phyloP scores from a whole-genome alignment of 35 echinoderm and acorn worm genomes.

The Acanthaster planci region DNA sequence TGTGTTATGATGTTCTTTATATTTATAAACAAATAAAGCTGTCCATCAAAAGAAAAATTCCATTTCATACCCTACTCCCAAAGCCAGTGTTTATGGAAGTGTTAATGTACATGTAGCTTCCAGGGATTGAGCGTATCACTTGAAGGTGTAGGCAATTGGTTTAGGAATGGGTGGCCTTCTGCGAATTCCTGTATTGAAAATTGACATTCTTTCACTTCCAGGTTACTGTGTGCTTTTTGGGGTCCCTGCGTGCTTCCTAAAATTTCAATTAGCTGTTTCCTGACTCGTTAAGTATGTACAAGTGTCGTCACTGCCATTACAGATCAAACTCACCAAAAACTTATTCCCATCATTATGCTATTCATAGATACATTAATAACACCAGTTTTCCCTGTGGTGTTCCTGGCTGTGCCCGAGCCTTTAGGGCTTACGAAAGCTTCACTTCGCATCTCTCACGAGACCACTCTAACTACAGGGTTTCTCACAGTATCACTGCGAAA shows the following conservation, averaged over 20 bases:
- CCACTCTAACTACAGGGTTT: neutral
- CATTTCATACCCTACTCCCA: no score
- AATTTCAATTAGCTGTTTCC: neutral
- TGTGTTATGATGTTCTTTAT: no score
- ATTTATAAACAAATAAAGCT: no score
- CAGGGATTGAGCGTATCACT: no score
- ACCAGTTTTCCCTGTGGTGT: constrained; percentile 9
- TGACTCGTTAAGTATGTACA: constrained; percentile 3
- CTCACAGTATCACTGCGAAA: neutral
- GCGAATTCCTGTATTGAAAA: neutral
- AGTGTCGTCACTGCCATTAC: neutral
- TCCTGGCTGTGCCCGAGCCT: neutral
- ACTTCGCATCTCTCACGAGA: neutral
- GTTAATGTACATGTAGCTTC: no score
- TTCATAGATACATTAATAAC: constrained; percentile 5
- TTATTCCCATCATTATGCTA: neutral
- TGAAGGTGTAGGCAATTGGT: neutral
- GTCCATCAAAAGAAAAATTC: no score
- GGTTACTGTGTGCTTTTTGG: neutral
- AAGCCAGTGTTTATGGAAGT: no score
- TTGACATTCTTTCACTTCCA: neutral
- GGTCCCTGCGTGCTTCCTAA: neutral
- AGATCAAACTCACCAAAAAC: neutral
- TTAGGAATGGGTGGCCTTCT: neutral
- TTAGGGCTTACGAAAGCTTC: neutral